Base-by-base conservation (phyloP, 2,797 vertebrate species). In the Coranthus polyacanthus region DNA sequence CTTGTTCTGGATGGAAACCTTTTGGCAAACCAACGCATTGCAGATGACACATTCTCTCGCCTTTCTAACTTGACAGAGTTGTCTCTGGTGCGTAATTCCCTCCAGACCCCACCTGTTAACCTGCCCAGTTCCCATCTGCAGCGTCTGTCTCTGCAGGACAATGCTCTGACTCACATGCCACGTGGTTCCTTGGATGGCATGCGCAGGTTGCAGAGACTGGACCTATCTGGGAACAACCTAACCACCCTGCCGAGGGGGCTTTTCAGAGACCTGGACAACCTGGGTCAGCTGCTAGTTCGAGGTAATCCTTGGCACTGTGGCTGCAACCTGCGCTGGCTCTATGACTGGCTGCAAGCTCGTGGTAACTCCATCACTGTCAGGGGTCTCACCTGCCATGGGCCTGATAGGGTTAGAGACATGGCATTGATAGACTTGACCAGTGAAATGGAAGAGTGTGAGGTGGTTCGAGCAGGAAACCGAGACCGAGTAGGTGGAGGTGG, bases 221-320 rank as follows among this genome's bases (percentile, higher is more conserved):
- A 98, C 54, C 82, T 99, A 34, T 98, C 97, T 4, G 97, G 96
- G 63, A 99, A 99, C 88, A 98, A 99, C 84, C 89, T 99, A 11
- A 98, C 96, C 17, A 96, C 96, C 0, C 83, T 99, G 64, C 97
- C 97, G 0, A 85, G 94, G 0, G 97, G 97, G 32, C 85, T 98
- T 0, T 98, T 99, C 57, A 96, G 96, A 3, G 97, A 96, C 32
- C 70, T 98, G 72, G 96, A 96, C 1, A 95, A 75, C 59, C 79
- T 99, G 37, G 95, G 93, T 1, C 96, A 97, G 80, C 88, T 99
- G 26, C 92, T 97, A 24, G 91, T 97, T 38, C 83, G 97, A 0
- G 97, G 97, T 59, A 99, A 99, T 88, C 97, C 97, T 2, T 99
- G 97, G 97, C 95, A 96, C 81, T 99, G 97, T 20, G 95, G 96